Conservation (phyloP, 2,797 vertebrate genomes). For the Pseudotriccus pelzelni region DNA sequence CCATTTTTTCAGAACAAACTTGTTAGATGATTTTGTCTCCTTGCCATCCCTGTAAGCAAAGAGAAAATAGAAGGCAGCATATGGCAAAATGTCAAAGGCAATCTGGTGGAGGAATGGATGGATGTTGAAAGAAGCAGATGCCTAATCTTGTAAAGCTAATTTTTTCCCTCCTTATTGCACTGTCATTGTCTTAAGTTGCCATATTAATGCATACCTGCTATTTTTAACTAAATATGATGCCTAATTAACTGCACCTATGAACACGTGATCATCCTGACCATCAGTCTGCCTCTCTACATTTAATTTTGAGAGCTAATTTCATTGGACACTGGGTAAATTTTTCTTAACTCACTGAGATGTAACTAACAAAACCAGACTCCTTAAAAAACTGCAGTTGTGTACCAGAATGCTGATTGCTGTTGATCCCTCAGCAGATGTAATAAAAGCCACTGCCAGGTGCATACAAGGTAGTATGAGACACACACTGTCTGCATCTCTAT, state of each 20-base stretch:
- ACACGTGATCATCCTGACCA: not conserved
- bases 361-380: not conserved
- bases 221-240: not conserved
- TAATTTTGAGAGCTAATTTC: not conserved
- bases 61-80: not conserved
- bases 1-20: not conserved
- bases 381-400: not conserved
- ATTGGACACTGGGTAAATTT: fast-evolving
- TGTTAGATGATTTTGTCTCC: not conserved
- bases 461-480: not conserved
- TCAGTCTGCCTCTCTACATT: fast-evolving
- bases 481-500: not conserved
- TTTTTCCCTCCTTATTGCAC: not conserved
- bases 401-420: not conserved
- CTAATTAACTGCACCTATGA: not conserved
- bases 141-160: not conserved
- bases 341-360: fast-evolving
- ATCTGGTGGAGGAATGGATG: not conserved
- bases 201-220: not conserved
- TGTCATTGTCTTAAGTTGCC: not conserved
- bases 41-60: not conserved
- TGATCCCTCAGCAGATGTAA: not conserved
- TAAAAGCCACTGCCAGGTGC: not conserved
- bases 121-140: not conserved
- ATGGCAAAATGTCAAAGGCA: not conserved